Conservation (phyloP, 2,113 vertebrate genomes). For the Chamaea fasciata region DNA sequence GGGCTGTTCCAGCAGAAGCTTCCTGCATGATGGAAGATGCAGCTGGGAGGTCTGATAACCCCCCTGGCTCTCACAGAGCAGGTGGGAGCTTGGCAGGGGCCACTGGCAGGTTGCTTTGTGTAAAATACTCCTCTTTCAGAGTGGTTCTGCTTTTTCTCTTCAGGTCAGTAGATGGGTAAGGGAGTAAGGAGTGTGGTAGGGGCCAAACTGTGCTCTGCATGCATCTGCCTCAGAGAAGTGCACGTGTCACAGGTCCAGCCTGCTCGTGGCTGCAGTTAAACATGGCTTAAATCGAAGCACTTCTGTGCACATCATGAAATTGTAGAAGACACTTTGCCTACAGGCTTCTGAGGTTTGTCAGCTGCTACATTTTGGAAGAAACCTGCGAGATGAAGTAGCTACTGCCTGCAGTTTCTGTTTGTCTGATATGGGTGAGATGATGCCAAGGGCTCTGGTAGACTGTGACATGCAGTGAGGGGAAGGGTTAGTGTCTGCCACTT, state of each 20-base stretch:
- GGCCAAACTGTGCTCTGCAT: neutral
- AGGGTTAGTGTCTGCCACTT: neutral
- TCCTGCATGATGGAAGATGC: neutral
- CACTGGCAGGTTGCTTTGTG: neutral
- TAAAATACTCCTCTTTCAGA: neutral
- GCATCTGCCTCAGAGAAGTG: neutral
- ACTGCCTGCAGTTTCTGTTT: neutral
- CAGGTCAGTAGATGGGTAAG: neutral
- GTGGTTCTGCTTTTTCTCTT: neutral
- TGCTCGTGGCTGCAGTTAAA: neutral
- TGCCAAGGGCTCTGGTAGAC: neutral
- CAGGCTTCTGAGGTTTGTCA: neutral
- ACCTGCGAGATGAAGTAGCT: neutral
- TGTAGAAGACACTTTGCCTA: neutral
- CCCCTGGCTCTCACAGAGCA: neutral
- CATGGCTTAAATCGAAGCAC: neutral
- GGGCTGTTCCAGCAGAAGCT: neutral
- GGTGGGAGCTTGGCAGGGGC: neutral
- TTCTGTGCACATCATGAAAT: neutral
- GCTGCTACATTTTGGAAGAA: neutral
- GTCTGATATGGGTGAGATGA: neutral
- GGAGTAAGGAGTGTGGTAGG: neutral
- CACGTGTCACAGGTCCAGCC: neutral
- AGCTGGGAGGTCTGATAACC: slow-evolving; percentile 8
- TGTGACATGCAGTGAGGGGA: neutral